Evolutionary conservation across 2,113 vertebrate species (phyloP), one percentile per base, ranked within the genome.

Genomic region (Labrus mixtus): DNA sequence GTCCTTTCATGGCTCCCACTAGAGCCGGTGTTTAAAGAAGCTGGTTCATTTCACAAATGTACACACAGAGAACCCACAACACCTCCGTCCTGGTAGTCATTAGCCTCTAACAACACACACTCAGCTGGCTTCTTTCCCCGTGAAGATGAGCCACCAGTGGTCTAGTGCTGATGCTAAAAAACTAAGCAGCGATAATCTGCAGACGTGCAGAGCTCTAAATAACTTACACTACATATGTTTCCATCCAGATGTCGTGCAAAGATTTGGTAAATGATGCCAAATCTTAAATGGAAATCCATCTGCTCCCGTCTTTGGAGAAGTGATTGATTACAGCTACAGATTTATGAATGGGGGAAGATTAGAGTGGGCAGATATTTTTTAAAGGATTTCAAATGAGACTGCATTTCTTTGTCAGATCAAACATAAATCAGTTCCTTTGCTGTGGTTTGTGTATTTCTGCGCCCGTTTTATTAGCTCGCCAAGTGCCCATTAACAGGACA

Each of bases 181-280:
- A 73, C 69, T 1, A 81, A 78, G 69, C 50, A 64, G 65, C 56
- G 77, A 86, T 80, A 25, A 85, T 73, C 68, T 67, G 72, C 74
- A 65, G 71, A 78, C 22, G 22, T 67, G 53, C 16, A 12, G 25
- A 13, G n/a, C 63, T 48, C 43, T 66, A 46, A 86, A 67, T 51
- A 74, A 70, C 41, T 61, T 1, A 39, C 48, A 10, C 63, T 45
- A 17, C 68, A 68, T 43, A 68, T 73, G 66, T 69, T 67, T 50
- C 41, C 41, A 16, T 36, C 60, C 76, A 83, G 60, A 75, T 86
- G 67, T 67, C 50, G 6, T 39, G 70, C 22, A 41, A 16, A 66
- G 19, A 54, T 43, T 11, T 70, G 50, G 45, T 22, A 68, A 59
- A 55, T 2, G 1, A 37, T 43, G 54, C 55, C 82, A 67, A 46